Evolutionary conservation across 2,888 invertebrate genomes (phyloP), one percentile per base, ranked within the genome.

Genomic region (Carterocephalus palaemon): DNA sequence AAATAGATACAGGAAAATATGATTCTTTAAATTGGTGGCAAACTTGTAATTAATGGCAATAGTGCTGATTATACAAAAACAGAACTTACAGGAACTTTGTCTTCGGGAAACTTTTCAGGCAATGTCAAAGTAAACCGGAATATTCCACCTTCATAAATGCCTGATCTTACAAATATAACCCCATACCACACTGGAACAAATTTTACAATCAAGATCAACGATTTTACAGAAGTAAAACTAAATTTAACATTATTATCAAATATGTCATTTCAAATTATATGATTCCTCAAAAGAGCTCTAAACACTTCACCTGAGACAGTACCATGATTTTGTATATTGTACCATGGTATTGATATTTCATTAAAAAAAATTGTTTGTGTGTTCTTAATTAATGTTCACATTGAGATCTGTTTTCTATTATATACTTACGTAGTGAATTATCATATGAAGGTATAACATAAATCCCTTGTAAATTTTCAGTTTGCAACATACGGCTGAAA

Each of bases 401-500:
- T n/a, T n/a, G n/a, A n/a, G n/a, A n/a, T 9, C 3, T 32, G n/a
- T n/a, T 9, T 15, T 10, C 19, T 13, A 29, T 12, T 2, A 4
- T 10, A 23, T 51, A 90, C 92, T 91, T 88, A 95, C 95, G 68
- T 64, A 95, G 90, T 38, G 94, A 92, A 68, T 92, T 93, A 64
- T 92, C 92, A 65, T 92, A 92, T 32, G 97, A 96, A 46, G 98
- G 98, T 75, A 98, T 95, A 9, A 97, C 95, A 83, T 97, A 98
- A 47, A 97, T 90, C 36, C 97, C 97, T 62, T 92, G 92, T 56
- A 96, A 82, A 71, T 94, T 93, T 80, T 97, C 95, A 38, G 92
- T 93, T 68, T 93, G 92, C 54, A 96, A 79, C 90, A 94, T 92
- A 75, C 95, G 93, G 74, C 95, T 96, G 72, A 54, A 91, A 90